Evolutionary conservation across 1,140 invertebrate genomes (phyloP).

Genomic region (Pemphigus obesinymphae): DNA sequence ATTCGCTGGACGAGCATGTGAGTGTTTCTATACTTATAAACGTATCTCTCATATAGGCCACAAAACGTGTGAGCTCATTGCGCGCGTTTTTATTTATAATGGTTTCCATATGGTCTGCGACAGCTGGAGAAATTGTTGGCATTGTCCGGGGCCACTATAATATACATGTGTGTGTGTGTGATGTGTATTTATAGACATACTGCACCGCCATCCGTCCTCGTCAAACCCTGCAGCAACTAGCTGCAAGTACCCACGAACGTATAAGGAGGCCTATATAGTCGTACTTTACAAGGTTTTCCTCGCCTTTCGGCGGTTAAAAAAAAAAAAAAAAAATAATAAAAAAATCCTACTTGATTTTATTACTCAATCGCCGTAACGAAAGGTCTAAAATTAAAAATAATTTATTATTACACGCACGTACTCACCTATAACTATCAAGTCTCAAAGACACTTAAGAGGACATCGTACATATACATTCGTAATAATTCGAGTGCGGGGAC

Average conservation of each 20-base stretch:
- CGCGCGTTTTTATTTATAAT: conserved; percentile 37
- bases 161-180: not conserved
- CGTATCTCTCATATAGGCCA: not conserved
- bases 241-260: not conserved
- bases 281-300: not conserved
- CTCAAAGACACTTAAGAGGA: no score
- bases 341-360: not conserved
- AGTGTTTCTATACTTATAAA: conserved; percentile 55
- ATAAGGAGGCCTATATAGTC: not conserved
- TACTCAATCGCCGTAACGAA: not conserved
- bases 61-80: conserved; percentile 25
- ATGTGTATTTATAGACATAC: not conserved
- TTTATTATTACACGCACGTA: not conserved
- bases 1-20: conserved; percentile 93
- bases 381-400: not conserved
- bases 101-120: conserved; percentile 34
- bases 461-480: no score
- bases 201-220: not conserved
- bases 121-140: conserved; percentile 41
- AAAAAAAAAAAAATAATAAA: not conserved
- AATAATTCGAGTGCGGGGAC: no score
- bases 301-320: not conserved
- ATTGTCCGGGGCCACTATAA: not conserved
- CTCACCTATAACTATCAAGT: no score
- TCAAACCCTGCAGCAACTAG: not conserved